Base-by-base conservation (phyloP, 2,113 vertebrate species). In the Aegypius monachus region DNA sequence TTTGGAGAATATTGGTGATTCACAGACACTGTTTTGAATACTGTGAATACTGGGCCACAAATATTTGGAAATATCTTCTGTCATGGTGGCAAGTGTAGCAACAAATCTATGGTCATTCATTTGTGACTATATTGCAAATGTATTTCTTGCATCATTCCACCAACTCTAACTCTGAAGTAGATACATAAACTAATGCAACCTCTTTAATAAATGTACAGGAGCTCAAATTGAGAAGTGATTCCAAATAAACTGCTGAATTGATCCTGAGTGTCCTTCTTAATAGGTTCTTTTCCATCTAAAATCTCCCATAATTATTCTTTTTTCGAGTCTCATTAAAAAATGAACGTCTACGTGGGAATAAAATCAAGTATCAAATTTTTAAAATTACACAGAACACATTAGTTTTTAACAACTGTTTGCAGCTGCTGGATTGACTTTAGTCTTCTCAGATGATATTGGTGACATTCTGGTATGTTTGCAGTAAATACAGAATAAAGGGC, bases 21-120 rank as follows among this genome's bases (percentile, higher is more conserved):
- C 79, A 90, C 8, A 82, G 58, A 18, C 66, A 3, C 4, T 80
- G 34, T 77, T 93, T 79, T 93, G 61, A 84, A 73, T 58, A 58
- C 7, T 79, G 10, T n/a, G 77, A 79, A 47, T 34, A 68, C 2
- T 42, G 43, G 38, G 29, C 14, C 20, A 73, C 38, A 94, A 79
- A 94, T 90, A 86, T 83, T 95, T 94, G 72, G 67, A 96, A 93
- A 86, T 77, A 23, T 59, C 32, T 90, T 72, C 47, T 80, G 10
- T 68, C 66, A 61, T 31, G 20, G 13, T n/a, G 21, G 34, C 42
- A 86, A 81, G 12, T 75, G 23, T 29, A 93, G 31, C 47, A 70
- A 42, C 27, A 83, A 73, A 53, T 88, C 21, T 68, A 21, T 34
- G 45, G 27, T 80, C 83, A 92, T 71, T 34, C 16, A 26, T 43